These are phyloP conservation scores for Pterophyllum scalare DNA, from an alignment of 2,113 vertebrate species.

Conservation along the genomic window DNA sequence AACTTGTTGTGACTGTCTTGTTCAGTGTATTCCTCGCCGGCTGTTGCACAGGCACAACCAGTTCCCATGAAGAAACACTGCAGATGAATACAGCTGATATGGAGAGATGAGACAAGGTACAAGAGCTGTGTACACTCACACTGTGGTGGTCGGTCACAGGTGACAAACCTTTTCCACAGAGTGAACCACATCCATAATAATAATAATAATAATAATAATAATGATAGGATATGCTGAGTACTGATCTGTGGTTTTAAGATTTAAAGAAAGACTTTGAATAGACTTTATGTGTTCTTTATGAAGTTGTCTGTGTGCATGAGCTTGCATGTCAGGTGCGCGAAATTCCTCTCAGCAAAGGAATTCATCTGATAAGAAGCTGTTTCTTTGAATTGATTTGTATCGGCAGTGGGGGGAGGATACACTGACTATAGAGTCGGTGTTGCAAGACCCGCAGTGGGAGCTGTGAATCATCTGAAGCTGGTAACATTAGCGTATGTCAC, in stretches of 20 bases:
- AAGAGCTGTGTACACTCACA: not conserved
- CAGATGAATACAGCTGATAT: constrained; percentile 45
- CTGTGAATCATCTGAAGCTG: not conserved
- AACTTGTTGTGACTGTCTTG: not conserved
- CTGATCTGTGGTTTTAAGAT: not conserved
- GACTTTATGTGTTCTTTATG: not conserved
- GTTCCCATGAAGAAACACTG: constrained; percentile 32
- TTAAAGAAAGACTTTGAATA: not conserved
- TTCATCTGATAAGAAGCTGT: not conserved
- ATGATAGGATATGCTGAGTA: not conserved
- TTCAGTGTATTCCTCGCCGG: not conserved
- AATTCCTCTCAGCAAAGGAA: not conserved
- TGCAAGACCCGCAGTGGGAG: not conserved
- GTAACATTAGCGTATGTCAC: not conserved
- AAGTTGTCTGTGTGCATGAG: not conserved
- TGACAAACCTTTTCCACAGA: not conserved
- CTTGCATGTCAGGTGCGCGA: not conserved
- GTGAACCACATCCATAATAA: not conserved
- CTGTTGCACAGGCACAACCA: not conserved
- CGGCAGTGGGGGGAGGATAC: not conserved
- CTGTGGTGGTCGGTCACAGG: not conserved
- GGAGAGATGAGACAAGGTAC: constrained; percentile 13
- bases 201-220: not conserved
- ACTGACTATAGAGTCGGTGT: not conserved
- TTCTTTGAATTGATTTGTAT: not conserved